phyloP scores from a whole-genome alignment of 1,140 invertebrate genomes.

The Magallana gigas region DNA sequence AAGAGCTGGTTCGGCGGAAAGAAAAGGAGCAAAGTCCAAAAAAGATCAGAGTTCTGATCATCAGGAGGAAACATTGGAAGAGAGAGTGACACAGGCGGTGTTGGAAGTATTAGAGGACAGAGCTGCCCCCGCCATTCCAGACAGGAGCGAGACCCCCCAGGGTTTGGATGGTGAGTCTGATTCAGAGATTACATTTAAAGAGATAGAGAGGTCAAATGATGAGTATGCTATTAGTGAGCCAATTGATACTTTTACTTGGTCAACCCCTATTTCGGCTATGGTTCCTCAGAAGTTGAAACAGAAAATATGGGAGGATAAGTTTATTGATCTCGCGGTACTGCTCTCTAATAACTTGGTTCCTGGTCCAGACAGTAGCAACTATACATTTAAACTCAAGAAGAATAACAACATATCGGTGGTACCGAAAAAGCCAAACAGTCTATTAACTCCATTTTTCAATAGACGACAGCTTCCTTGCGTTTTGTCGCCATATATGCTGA shows the following conservation, averaged over 20 bases:
- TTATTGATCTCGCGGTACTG: conserved; percentile 38
- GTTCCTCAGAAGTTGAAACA: conserved; percentile 27
- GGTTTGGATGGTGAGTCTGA: too few relatives aligned
- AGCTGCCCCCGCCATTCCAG: background rate
- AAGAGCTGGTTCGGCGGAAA: background rate
- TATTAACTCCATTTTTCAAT: background rate
- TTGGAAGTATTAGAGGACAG: background rate
- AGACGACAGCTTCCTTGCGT: conserved; percentile 28
- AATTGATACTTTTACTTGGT: conserved; percentile 12
- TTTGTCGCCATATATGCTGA: conserved; percentile 51
- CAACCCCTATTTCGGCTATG: conserved; percentile 26
- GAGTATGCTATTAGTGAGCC: background rate
- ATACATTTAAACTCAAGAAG: background rate
- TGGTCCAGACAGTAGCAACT: background rate
- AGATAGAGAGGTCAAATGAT: background rate
- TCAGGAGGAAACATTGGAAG: background rate
- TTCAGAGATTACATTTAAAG: background rate
- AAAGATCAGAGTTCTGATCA: background rate
- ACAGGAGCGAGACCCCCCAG: background rate
- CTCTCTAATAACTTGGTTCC: background rate
- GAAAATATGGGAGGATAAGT: conserved; percentile 45
- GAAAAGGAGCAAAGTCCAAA: background rate
- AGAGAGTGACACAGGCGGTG: background rate
- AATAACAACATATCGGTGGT: background rate
- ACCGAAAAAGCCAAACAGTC: background rate